Conservation (phyloP, 2,797 vertebrate genomes). For the Ctenopoma kingsleyae region DNA sequence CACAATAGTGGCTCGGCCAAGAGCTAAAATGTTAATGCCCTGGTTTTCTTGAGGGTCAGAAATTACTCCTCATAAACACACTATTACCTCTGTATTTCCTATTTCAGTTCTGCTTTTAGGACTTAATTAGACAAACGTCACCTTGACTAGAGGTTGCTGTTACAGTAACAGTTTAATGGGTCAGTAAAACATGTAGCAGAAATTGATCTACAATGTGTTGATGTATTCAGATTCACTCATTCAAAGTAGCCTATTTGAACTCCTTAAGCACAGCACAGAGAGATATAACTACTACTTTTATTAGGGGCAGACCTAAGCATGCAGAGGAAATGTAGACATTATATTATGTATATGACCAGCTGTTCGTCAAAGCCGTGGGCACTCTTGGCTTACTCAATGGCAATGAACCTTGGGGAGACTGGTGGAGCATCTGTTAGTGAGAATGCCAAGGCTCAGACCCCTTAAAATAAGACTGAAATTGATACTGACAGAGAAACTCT, state of each 20-base stretch:
- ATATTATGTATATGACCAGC: slow-evolving; percentile 31
- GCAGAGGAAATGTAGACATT: slow-evolving; percentile 25
- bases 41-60: slow-evolving; percentile 76
- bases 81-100: slow-evolving; percentile 68
- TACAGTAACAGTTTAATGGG: slow-evolving; percentile 34
- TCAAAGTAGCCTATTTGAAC: too few relatives aligned
- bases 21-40: slow-evolving; percentile 65
- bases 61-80: slow-evolving; percentile 76
- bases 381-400: slow-evolving; percentile 30
- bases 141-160: slow-evolving; percentile 55
- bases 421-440: slow-evolving; percentile 64
- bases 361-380: slow-evolving; percentile 28
- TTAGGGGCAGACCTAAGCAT: neutral
- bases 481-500: slow-evolving; percentile 77
- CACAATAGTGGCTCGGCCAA: slow-evolving; percentile 50
- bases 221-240: too few relatives aligned
- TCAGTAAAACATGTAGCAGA: slow-evolving; percentile 25
- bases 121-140: slow-evolving; percentile 62
- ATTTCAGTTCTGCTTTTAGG: slow-evolving; percentile 68
- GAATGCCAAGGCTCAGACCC: slow-evolving; percentile 51
- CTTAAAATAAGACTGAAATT: slow-evolving; percentile 74
- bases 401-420: slow-evolving; percentile 58
- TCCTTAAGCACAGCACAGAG: too few relatives aligned
- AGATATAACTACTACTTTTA: too few relatives aligned
- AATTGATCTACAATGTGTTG: slow-evolving; percentile 20